Base-by-base conservation (phyloP, 2,888 invertebrate species). In the Sinopyrophorus schimmeli region DNA sequence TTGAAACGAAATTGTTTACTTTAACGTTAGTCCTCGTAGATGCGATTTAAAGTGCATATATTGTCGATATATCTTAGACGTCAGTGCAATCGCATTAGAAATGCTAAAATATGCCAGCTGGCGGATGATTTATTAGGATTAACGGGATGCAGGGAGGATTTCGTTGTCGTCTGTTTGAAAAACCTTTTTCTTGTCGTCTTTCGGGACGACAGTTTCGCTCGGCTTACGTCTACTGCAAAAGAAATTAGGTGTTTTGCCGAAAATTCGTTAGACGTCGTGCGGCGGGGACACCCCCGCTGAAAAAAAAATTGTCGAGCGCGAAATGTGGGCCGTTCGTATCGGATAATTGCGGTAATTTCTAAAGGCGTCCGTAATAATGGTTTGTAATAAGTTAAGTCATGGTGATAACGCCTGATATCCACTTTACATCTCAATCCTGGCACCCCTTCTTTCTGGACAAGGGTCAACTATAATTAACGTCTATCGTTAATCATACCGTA, bases 81-180 rank as follows among this genome's bases (percentile, higher is more conserved):
- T 70, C 71, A 70, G 61, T 68, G 67, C 70, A 67, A 66, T 66
- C 66, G 66, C 67, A 72, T 73, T 73, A 72, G 66, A 64, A 72
- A 73, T 73, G 72, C 72, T 72, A 73, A 73, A 72, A 72, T 73
- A 73, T 73, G 70, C 73, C 73, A 73, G 72, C 73, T 73, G 73
- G 73, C 61, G 67, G 70, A 72, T 73, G 72, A 73, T 72, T 72
- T 72, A 73, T 72, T 40, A 47, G 52, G 52, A 46, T 47, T 47
- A 52, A 30, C 34, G 47, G 42, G 47, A 32, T 17, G 40, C 40
- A 35, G 44, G 50, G 44, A 30, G 49, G 38, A 49, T 49, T 49
- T 49, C 35, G 48, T 43, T 43, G 49, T 31, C 24, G 46, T 38
- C 31, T 35, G 41, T 40, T 40, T 40, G 27, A 41, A 35, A 41